These are phyloP conservation scores for Eupithecia inturbata DNA, from an alignment of 2,888 invertebrate genomes.

Conservation along the genomic window DNA sequence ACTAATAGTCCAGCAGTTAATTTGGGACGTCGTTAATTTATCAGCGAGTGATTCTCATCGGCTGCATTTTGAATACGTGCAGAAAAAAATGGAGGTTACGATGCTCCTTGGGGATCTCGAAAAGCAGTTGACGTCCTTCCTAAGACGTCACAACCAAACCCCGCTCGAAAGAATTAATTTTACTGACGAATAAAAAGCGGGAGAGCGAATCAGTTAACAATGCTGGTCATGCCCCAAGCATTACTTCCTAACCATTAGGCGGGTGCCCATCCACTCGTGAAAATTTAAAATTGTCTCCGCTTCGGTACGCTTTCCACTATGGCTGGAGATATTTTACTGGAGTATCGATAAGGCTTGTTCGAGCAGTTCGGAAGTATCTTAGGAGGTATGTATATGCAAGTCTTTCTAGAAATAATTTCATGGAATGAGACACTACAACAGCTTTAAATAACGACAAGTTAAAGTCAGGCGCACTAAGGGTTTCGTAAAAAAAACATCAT, in stretches of 20 bases:
- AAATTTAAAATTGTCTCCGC: conserved; percentile 35
- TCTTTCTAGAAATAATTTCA: background rate
- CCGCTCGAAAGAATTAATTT: background rate
- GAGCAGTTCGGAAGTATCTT: background rate
- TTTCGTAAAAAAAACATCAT: no score
- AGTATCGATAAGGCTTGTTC: background rate
- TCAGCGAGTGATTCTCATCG: background rate
- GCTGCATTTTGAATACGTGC: background rate
- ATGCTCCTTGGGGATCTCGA: background rate
- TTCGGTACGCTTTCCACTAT: conserved; percentile 22
- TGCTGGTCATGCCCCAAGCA: conserved; percentile 24
- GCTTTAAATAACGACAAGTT: no score
- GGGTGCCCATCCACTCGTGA: conserved; percentile 28
- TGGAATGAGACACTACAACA: background rate
- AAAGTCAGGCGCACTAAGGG: no score
- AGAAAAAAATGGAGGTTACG: background rate
- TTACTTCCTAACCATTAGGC: conserved; percentile 32
- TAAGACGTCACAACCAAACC: background rate
- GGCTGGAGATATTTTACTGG: background rate
- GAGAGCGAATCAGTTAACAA: conserved; percentile 2
- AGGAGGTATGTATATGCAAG: background rate
- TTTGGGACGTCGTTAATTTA: background rate
- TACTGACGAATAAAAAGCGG: background rate
- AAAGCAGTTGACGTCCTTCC: background rate
- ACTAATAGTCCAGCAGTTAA: no score